Base-by-base conservation (phyloP, 2,113 vertebrate species). In the Progne subis region DNA sequence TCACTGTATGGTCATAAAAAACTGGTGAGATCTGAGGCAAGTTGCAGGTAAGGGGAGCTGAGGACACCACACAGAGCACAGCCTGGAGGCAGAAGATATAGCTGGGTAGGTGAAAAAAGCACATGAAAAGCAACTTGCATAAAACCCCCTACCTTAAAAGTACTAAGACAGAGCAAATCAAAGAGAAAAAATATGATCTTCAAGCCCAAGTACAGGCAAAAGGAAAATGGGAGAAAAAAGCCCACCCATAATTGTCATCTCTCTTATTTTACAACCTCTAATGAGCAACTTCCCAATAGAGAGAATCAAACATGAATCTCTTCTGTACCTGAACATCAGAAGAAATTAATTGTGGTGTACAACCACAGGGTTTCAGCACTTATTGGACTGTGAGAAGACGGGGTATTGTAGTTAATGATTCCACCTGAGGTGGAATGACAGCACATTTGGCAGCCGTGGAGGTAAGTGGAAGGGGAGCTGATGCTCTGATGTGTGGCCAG, bases 361-460 rank as follows among this genome's bases (percentile, higher is more conserved):
- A 3, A 11, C 88, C 3, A 10, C 17, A 1, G 83, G 89, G 61
- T 92, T 95, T 92, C 92, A 88, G 74, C 82, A 67, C 29, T 93
- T 91, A 74, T 9, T 82, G 84, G 75, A 47, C 82, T 60, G 63
- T 37, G 52, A 71, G 64, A 85, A 91, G 78, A 69, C 13, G 69
- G 64, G 32, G 49, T 83, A 71, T 52, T 74, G 56, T 56, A 86
- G 93, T 59, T 97, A 94, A 93, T 95, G 75, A 94, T 94, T 96
- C 55, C 44, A 83, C 59, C 63, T 70, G 78, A 89, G 67, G 63
- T 76, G 55, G 75, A 91, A 91, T 0, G 7, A 63, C 3, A 6
- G 67, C 24, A 44, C 15, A 55, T 94, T 88, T 1, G 2, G 72
- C 63, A 82, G 75, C 24, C 0, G 0, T 28, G 32, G 70, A 76